phyloP scores from a whole-genome alignment of 2,797 vertebrate genomes.

The Notamacropus eugenii region DNA sequence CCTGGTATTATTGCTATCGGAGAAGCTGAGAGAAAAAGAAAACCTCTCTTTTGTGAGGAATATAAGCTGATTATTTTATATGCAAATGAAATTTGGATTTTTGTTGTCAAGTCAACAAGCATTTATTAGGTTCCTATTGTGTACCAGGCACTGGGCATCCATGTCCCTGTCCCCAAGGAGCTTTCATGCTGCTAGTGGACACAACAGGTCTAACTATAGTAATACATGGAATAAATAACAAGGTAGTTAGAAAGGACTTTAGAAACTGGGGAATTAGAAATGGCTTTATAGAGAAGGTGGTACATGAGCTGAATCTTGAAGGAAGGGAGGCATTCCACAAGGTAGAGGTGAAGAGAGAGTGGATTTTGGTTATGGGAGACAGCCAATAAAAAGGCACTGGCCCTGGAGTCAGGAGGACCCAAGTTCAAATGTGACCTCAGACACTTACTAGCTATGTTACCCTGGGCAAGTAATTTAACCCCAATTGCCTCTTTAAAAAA shows the following conservation, averaged over 20 bases:
- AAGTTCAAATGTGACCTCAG: neutral
- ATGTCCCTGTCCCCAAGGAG: neutral
- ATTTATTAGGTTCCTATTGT: neutral
- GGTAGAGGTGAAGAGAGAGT: neutral
- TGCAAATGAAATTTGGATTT: neutral
- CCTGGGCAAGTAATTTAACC: neutral
- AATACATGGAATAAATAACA: neutral
- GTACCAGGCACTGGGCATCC: neutral
- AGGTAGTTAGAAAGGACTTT: neutral
- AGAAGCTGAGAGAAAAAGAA: neutral
- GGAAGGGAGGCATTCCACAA: neutral
- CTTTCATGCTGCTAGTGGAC: neutral
- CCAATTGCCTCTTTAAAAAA: neutral
- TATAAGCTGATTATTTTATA: conserved; percentile 45
- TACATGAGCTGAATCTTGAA: neutral
- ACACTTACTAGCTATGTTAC: neutral
- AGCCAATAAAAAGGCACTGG: neutral
- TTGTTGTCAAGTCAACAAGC: neutral
- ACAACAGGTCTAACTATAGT: neutral
- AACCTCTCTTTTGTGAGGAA: conserved; percentile 20
- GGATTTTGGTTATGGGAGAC: neutral
- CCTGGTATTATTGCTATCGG: neutral
- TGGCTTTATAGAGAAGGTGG: neutral
- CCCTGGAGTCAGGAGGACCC: neutral
- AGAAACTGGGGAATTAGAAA: neutral